A percentile compares a stretch with the other conserved stretches of the same genome.
Evolutionary conservation across 2,888 invertebrate genomes (phyloP).

Genomic region (Seira musarum): DNA sequence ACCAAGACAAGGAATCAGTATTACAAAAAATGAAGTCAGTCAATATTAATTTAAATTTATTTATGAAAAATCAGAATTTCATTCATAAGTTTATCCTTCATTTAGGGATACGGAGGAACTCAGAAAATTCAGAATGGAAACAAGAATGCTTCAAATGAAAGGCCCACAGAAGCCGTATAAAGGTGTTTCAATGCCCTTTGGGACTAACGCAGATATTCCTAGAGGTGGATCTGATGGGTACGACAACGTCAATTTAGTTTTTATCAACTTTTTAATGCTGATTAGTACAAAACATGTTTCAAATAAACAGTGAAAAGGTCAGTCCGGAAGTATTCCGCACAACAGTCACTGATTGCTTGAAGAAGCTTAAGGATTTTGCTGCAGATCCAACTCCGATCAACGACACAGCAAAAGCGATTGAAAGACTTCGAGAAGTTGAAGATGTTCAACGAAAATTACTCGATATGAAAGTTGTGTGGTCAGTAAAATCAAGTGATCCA

Average conservation of each 20-base stretch:
- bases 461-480: slow-evolving; percentile 43
- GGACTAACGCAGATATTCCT: slow-evolving; percentile 39
- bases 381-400: slow-evolving; percentile 51
- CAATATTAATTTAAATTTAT: slow-evolving; percentile 2
- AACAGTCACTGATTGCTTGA: slow-evolving; percentile 48
- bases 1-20: slow-evolving; percentile 47
- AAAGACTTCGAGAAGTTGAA: slow-evolving; percentile 59
- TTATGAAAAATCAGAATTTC: too few species aligned
- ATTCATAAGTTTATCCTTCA: slow-evolving; percentile 1
- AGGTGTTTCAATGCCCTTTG: slow-evolving; percentile 52
- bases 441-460: slow-evolving; percentile 53
- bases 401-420: slow-evolving; percentile 47
- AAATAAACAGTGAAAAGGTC: slow-evolving; percentile 33
- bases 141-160: slow-evolving; percentile 50
- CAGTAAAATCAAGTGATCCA: slow-evolving; percentile 32
- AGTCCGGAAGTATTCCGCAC: slow-evolving; percentile 43
- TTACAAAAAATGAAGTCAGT: slow-evolving; percentile 62
- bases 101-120: slow-evolving; percentile 58
- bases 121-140: slow-evolving; percentile 55
- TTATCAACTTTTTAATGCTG: neutral
- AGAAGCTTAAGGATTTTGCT: slow-evolving; percentile 46
- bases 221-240: neutral
- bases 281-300: slow-evolving; percentile 5
- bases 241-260: neutral
- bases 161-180: slow-evolving; percentile 29